Evolutionary conservation across 2,888 invertebrate species (phyloP).

Genomic region (Lepidonotus clava): DNA sequence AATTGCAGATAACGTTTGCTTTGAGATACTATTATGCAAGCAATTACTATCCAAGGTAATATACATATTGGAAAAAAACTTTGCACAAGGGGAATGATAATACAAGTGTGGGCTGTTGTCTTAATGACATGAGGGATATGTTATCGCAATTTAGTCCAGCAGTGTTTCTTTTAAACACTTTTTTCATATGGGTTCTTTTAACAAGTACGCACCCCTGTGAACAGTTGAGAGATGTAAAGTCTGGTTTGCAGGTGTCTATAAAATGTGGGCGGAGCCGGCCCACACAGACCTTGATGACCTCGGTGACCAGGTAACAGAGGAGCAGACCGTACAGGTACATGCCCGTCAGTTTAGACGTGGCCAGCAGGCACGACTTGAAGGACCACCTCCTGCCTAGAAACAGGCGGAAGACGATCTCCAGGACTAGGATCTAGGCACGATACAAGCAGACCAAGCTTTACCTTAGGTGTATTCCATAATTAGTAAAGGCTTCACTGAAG

Average conservation of each 20-base stretch:
- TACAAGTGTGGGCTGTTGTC: no score
- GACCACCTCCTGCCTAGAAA: constrained; percentile 1
- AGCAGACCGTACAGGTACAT: constrained; percentile 48
- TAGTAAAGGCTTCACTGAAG: no score
- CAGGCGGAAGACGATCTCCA: constrained; percentile 33
- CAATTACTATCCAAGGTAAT: no score
- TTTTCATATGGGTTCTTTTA: background rate
- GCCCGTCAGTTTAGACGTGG: constrained; percentile 3
- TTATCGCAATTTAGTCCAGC: background rate
- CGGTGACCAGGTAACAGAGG: constrained; percentile 11
- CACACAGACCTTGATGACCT: constrained; percentile 19
- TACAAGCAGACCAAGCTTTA: no score
- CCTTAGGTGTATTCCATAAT: no score
- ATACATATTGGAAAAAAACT: no score
- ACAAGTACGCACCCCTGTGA: background rate
- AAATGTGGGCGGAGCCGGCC: constrained; percentile 47
- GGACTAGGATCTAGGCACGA: background rate
- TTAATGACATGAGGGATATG: no score
- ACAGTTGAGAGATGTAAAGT: constrained; percentile 32
- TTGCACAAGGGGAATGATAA: no score
- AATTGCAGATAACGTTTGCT: no score
- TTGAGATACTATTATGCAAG: no score
- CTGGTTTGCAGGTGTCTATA: constrained; percentile 49
- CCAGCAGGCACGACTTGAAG: background rate
- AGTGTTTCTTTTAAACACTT: background rate